Percentiles rank a stretch among this genome's conserved stretches.
Conservation (phyloP, 2,113 vertebrate genomes). For the Clarias gariepinus region DNA sequence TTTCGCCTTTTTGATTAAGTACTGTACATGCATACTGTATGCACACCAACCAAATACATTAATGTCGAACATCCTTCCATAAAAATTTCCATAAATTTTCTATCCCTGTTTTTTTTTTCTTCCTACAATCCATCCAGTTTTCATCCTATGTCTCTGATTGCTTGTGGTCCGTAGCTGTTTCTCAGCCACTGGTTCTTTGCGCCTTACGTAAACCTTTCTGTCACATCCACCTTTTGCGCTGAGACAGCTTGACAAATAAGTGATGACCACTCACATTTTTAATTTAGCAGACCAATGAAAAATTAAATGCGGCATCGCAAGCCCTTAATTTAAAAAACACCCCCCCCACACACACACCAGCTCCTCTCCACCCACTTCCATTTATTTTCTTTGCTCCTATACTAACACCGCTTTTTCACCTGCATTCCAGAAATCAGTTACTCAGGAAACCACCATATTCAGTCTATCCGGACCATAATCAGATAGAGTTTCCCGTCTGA, state of each 20-base stretch:
- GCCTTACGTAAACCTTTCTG: constrained; percentile 68
- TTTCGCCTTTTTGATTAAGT: constrained; percentile 60
- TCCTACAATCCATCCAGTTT: not conserved
- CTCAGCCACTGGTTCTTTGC: constrained; percentile 51
- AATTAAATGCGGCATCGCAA: constrained; percentile 67
- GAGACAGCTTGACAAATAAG: constrained; percentile 76
- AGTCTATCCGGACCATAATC: not conserved
- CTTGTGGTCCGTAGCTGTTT: constrained; percentile 59
- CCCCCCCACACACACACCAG: constrained; percentile 7
- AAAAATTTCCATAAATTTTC: not conserved
- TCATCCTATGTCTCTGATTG: constrained; percentile 25
- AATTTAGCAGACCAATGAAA: constrained; percentile 75
- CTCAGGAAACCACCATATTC: not conserved
- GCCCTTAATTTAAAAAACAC: constrained; percentile 68
- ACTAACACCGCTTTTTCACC: not conserved
- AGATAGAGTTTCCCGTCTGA: not conserved
- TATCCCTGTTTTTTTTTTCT: not conserved
- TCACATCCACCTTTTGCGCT: constrained; percentile 67
- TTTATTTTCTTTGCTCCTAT: not conserved
- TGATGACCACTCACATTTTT: constrained; percentile 78
- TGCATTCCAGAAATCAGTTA: not conserved
- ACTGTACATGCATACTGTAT: constrained; percentile 34
- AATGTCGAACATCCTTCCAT: not conserved
- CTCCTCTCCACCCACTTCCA: not conserved
- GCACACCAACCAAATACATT: not conserved